Evolutionary conservation across 1,140 invertebrate genomes (phyloP).

Genomic region (Aphelinus certus): DNA sequence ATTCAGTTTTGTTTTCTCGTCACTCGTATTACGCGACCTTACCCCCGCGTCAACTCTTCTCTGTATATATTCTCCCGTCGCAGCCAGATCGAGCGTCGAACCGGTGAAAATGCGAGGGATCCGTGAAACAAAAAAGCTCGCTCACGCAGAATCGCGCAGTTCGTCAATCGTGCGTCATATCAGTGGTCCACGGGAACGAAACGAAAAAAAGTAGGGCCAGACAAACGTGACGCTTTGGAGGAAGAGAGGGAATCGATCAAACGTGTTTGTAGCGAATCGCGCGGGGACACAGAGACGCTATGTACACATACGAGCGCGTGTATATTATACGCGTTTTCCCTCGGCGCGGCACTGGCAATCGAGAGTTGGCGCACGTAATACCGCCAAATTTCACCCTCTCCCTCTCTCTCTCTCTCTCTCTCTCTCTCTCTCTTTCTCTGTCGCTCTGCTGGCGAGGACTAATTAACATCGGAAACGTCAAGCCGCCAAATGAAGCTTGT

Average conservation of each 20-base stretch:
- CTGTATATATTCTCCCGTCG: background rate
- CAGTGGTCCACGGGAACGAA: conserved; percentile 1
- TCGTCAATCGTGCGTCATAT: conserved; percentile 8
- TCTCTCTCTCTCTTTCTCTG: too few relatives aligned
- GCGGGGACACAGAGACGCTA: background rate
- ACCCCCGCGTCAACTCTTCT: too few relatives aligned
- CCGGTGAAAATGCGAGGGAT: background rate
- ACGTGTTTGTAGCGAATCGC: too few relatives aligned
- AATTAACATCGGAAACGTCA: conserved; percentile 22
- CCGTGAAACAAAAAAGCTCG: background rate
- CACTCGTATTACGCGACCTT: too few relatives aligned
- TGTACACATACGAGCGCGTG: background rate
- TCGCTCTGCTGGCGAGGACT: background rate
- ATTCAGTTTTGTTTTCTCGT: background rate
- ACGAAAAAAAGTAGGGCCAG: too few relatives aligned
- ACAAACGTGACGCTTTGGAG: too few relatives aligned
- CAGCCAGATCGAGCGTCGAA: background rate
- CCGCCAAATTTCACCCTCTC: background rate
- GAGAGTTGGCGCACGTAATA: background rate
- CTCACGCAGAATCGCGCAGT: background rate
- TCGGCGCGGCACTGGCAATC: background rate
- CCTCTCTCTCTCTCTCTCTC: too few relatives aligned
- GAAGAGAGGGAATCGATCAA: too few relatives aligned
- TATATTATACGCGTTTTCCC: conserved; percentile 6
- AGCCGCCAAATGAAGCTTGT: conserved; percentile 25